Conservation (phyloP, 1,140 invertebrate species). For the Rhyzopertha dominica region DNA sequence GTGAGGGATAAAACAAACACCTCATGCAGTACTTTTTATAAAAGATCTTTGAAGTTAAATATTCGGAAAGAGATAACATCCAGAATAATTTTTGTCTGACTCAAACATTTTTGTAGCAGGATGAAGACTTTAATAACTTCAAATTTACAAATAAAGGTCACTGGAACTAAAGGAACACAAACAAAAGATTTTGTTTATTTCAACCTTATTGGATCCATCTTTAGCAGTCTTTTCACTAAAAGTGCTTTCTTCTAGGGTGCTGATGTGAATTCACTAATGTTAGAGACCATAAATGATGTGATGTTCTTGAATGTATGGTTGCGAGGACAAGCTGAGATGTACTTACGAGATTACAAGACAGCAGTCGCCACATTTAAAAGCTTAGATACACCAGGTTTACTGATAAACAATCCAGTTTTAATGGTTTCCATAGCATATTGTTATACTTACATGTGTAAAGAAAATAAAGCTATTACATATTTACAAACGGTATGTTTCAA, state of each 20-base stretch:
- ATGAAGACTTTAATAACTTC: too few species aligned
- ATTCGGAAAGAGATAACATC: too few species aligned
- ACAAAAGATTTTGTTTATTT: too few species aligned
- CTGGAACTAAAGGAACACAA: too few species aligned
- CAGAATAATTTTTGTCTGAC: too few species aligned
- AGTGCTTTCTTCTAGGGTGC: conserved; percentile 48
- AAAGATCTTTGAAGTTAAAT: too few species aligned
- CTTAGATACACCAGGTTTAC: conserved; percentile 55
- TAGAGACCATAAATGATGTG: conserved; percentile 51
- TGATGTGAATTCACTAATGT: conserved; percentile 64
- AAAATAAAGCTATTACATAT: conserved; percentile 40
- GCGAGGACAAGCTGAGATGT: conserved; percentile 61
- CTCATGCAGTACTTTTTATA: too few species aligned
- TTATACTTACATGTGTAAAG: conserved; percentile 57
- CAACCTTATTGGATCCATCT: too few species aligned
- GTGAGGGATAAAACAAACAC: too few species aligned
- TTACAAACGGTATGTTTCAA: conserved; percentile 41
- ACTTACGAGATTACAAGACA: conserved; percentile 58
- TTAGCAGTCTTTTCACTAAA: too few species aligned
- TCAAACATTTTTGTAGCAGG: too few species aligned
- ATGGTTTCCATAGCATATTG: conserved; percentile 62
- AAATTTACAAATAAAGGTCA: too few species aligned
- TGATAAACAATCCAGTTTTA: conserved; percentile 63
- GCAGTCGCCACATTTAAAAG: conserved; percentile 58
- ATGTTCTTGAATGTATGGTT: conserved; percentile 65